These are phyloP conservation scores for Amiota communis DNA, from an alignment of 2,888 invertebrate species.

Conservation along the genomic window DNA sequence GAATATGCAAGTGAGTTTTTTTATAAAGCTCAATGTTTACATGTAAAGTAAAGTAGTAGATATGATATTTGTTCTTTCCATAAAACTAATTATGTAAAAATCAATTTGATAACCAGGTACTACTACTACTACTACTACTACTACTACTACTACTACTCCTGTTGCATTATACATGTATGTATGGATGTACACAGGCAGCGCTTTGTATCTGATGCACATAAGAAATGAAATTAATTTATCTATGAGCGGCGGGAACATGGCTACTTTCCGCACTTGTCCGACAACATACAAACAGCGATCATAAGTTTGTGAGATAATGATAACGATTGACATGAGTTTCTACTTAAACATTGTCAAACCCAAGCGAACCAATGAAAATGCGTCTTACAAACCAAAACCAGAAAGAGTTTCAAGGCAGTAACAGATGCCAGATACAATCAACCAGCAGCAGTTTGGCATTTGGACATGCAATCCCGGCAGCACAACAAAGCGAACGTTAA, in stretches of 20 bases:
- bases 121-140: too few species aligned
- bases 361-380: neutral
- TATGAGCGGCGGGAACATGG: neutral
- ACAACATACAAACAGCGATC: constrained; percentile 61
- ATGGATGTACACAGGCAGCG: neutral
- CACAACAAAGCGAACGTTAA: constrained; percentile 22
- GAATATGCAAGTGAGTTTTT: too few species aligned
- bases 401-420: neutral
- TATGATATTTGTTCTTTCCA: too few species aligned
- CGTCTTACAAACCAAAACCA: neutral
- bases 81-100: too few species aligned
- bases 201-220: constrained; percentile 2
- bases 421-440: constrained; percentile 3
- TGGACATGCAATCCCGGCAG: constrained; percentile 14
- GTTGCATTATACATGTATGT: too few species aligned
- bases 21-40: too few species aligned
- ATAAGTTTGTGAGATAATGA: constrained; percentile 65
- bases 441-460: neutral
- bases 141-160: too few species aligned
- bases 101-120: too few species aligned
- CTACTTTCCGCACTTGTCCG: constrained; percentile 33
- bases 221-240: constrained; percentile 19
- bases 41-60: too few species aligned
- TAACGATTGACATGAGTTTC: constrained; percentile 67
- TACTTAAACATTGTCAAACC: constrained; percentile 60